Conservation (phyloP, 2,888 invertebrate species). For the Notocelia uddmanniana region DNA sequence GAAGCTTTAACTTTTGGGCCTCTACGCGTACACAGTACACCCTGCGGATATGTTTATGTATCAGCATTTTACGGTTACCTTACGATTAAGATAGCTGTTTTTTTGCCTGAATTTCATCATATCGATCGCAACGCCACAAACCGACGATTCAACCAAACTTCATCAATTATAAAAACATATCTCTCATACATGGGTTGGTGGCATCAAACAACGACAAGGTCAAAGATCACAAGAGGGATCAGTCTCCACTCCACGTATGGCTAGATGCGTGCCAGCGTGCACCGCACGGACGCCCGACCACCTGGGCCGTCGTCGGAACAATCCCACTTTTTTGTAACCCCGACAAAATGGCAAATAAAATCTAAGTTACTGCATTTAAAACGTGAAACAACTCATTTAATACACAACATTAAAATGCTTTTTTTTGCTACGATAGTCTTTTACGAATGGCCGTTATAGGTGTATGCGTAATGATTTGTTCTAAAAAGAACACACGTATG, state of each 20-base stretch:
- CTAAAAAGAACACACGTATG: too few species aligned
- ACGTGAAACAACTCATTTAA: neutral
- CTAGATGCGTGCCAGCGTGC: neutral
- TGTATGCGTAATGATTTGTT: too few species aligned
- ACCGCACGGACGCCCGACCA: slow-evolving; percentile 58
- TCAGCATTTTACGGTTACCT: too few species aligned
- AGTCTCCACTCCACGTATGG: slow-evolving; percentile 52
- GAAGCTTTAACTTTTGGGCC: too few species aligned
- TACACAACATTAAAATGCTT: neutral
- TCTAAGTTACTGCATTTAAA: neutral
- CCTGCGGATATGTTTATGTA: too few species aligned
- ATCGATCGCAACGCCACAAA: neutral
- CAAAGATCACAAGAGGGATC: slow-evolving; percentile 61
- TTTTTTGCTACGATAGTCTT: neutral
- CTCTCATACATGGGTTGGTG: slow-evolving; percentile 6
- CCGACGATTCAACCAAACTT: neutral
- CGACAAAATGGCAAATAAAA: slow-evolving; percentile 31
- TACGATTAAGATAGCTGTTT: too few species aligned
- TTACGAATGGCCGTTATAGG: neutral
- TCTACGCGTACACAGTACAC: too few species aligned
- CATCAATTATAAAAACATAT: neutral
- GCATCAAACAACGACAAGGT: slow-evolving; percentile 57
- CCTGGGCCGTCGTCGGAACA: slow-evolving; percentile 61
- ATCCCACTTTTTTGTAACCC: slow-evolving; percentile 58
- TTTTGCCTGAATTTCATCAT: neutral